Base-by-base conservation (phyloP, 2,113 vertebrate genomes). In the Hippocampus mohnikei region DNA sequence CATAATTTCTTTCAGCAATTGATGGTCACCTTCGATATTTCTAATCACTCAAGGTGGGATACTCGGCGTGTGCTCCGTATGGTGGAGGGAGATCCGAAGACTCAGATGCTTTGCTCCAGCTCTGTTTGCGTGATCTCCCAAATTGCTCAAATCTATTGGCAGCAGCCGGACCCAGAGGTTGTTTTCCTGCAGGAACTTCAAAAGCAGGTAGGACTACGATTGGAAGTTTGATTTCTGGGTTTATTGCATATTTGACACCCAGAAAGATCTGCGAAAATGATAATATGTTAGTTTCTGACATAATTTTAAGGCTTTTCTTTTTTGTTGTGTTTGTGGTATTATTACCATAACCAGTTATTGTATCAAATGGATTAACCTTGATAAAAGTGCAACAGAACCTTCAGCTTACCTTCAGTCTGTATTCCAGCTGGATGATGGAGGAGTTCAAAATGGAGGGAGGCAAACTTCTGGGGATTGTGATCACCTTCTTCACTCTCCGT, bases 361-460 rank as follows among this genome's bases (percentile, higher is more conserved):
- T 7, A 7, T 21, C 56, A 59, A 29, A 59, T 59, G 12, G 50
- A 53, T 18, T 53, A n/a, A 8, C 18, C 20, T 9, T 53, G 20
- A 11, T 58, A 1, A 25, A 58, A 27, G n/a, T 23, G 1, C 10
- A 15, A 58, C 5, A 12, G 12, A 27, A 27, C 23, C 23, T 12
- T 58, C 12, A 25, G 11, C 16, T 75, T 79, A 91, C 89, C 87
- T 84, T 89, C 56, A 91, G 71, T 18, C 72, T 81, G 78, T 91
- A 90, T 67, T 90, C 84, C 42, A 86, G 69, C 64, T 81, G 88
- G 61, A 90, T 69, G 76, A 90, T 89, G 59, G 75, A 62, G 62
- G 87, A 50, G 84, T 85, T 89, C 33, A 88, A 4, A 77, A 89
- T 88, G 71, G 89, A 90, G 29, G 79, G 15, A 2, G 72, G 52